Evolutionary conservation across 1,140 invertebrate genomes (phyloP), one percentile per base, ranked within the genome.

Genomic region (Zaprionus taronus): DNA sequence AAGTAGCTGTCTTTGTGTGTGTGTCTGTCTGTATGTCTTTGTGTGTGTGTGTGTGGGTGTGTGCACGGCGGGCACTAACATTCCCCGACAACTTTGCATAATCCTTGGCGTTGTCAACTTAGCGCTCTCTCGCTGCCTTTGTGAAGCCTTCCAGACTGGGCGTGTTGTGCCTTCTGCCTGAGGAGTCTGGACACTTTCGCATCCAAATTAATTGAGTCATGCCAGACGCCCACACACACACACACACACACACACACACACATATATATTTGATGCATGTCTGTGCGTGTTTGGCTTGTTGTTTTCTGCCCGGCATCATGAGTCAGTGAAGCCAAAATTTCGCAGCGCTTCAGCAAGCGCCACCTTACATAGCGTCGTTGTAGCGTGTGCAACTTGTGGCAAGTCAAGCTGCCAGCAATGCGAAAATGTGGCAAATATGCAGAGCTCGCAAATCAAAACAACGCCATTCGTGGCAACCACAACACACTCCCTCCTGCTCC

Each of bases 201-300:
- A 84, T 61, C 87, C 72, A 71, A 89, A 83, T 89, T 89, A 87
- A 89, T 87, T 87, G 83, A 87, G 73, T 87, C 83, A 87, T 81
- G 83, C 55, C 83, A 80, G 66, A 67, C 80, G 49, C 65, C 69
- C n/a, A n/a, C n/a, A n/a, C n/a, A n/a, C n/a, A n/a, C n/a, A n/a
- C n/a, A 71, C 26, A 28, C 28, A 9, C 28, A 9, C 28, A 28
- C 26, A 38, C 24, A 55, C 6, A 34, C 20, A 31, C n/a, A 20
- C n/a, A 58, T n/a, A n/a, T 53, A 41, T 44, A 53, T 67, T 7
- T 56, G 1, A 57, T 73, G 34, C 75, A 36, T 60, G 9, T 55
- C 28, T 58, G n/a, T 20, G 31, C 22, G 14, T 53, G 49, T 41
- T 67, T 34, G 28, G 49, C 9, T 20, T 22, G 38, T 51, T 47